phyloP scores from a whole-genome alignment of 1,140 invertebrate genomes.

The Drosophila setifemur region DNA sequence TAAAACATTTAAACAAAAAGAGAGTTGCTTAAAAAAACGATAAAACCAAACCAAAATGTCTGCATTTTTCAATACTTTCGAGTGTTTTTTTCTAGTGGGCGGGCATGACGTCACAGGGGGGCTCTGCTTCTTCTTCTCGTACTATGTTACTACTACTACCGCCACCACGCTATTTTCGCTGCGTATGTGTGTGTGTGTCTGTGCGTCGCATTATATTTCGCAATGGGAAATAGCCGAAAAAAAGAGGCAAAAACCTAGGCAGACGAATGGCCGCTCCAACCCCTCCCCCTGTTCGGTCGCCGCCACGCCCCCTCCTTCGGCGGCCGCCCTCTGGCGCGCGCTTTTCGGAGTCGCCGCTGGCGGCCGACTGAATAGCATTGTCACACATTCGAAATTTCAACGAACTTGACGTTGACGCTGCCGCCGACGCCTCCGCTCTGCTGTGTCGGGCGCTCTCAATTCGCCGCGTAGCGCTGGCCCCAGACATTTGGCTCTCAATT shows the following conservation, averaged over 20 bases:
- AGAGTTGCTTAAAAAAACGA: conserved; percentile 35
- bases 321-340: conserved; percentile 52
- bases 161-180: conserved; percentile 39
- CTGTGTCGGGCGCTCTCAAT: conserved; percentile 2
- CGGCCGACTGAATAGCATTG: conserved; percentile 72
- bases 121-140: conserved; percentile 13
- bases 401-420: conserved; percentile 58
- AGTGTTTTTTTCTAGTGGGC: conserved; percentile 45
- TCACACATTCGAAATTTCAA: conserved; percentile 74
- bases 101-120: conserved; percentile 51
- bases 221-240: conserved; percentile 43
- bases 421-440: conserved; percentile 19
- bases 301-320: conserved; percentile 27
- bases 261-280: background rate
- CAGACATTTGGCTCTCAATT: conserved; percentile 11
- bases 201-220: conserved; percentile 57
- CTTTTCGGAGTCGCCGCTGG: conserved; percentile 68
- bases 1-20: conserved; percentile 36
- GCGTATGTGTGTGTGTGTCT: conserved; percentile 20
- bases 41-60: conserved; percentile 27
- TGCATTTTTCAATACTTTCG: conserved; percentile 52
- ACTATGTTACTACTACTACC: background rate
- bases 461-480: conserved; percentile 20
- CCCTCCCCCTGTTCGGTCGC: background rate
- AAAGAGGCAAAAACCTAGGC: background rate